Conservation (phyloP, 2,888 invertebrate genomes). For the Nasonia oneida region DNA sequence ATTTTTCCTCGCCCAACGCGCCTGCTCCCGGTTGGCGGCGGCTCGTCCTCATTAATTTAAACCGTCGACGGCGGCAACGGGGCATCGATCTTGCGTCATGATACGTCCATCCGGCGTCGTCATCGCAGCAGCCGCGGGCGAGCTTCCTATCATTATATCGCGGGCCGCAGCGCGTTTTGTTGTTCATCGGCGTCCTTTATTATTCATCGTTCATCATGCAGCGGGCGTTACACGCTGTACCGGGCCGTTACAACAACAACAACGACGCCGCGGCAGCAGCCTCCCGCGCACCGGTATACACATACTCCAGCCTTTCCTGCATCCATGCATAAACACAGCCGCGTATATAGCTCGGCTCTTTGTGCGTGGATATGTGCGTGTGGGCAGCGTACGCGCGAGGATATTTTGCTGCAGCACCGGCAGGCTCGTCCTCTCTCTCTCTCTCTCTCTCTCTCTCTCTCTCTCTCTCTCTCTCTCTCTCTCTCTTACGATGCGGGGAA, state of each 20-base stretch:
- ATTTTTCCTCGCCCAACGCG: not conserved
- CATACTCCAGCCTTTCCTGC: slow-evolving; percentile 7
- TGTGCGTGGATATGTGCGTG: not conserved
- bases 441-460: not conserved
- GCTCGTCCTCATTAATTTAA: slow-evolving; percentile 37
- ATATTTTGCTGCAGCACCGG: slow-evolving; percentile 27
- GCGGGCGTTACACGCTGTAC: slow-evolving; percentile 65
- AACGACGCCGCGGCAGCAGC: not conserved
- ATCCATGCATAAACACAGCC: slow-evolving; percentile 16
- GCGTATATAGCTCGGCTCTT: not conserved
- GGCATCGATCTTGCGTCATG: slow-evolving; percentile 42
- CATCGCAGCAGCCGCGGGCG: slow-evolving; percentile 41
- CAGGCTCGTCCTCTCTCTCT: not conserved
- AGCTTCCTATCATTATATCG: slow-evolving; percentile 71
- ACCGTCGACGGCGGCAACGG: not conserved
- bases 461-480: not conserved
- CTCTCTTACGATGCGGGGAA: slow-evolving; percentile 39
- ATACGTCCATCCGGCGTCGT: slow-evolving; percentile 28
- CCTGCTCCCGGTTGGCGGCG: too few relatives aligned
- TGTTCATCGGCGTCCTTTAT: slow-evolving; percentile 74
- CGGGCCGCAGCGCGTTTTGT: slow-evolving; percentile 68
- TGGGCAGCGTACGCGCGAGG: not conserved
- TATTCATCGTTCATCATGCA: slow-evolving; percentile 74
- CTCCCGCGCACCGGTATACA: not conserved
- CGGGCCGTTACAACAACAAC: slow-evolving; percentile 64